Base-by-base conservation (phyloP, 2,113 vertebrate species). In the Dermatemys mawii region DNA sequence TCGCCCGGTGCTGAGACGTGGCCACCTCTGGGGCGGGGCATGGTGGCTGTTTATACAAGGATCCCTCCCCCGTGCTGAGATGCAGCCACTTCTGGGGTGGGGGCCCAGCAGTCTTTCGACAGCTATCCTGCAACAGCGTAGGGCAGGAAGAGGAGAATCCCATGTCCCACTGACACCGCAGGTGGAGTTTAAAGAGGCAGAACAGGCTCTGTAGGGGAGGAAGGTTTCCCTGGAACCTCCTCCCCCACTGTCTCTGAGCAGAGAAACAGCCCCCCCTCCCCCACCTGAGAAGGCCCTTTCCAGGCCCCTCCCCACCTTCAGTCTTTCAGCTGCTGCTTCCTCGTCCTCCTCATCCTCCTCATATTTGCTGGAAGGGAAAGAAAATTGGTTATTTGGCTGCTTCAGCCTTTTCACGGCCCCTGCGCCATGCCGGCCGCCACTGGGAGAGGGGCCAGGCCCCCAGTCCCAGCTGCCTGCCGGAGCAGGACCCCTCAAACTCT, bases 291-390 rank as follows among this genome's bases (percentile, higher is more conserved):
- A 81, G 48, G 8, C 78, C n/a, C 49, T 67, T 38, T 38, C 44
- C 76, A 29, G 29, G 26, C 81, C 54, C 6, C 2, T 13, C 19
- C 41, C 21, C 73, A 86, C 84, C 84, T 86, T 78, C 83, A 12
- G 76, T 32, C 86, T 27, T 44, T 44, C 24, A 16, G 78, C 76
- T 16, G 97, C 60, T 10, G 88, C 78, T 5, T 94, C 97, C 82
- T 98, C 97, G 11, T 97, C 98, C 1, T 98, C 99, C 21, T 98
- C 98, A 1, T 98, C 97, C 5, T 98, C 98, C 16, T 99, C 98
- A 49, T 99, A 99, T 98, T 99, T 99, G 17, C 99, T 99, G 63
- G 78, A 49, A 32, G 83, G 73, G 55, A 38, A 49, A 27, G 67
- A 46, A 55, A 54, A 38, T 5, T 32, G 6, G 55, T 49, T 78